These are phyloP conservation scores for Drosophila phalerata DNA, from an alignment of 2,888 invertebrate genomes.

Conservation along the genomic window DNA sequence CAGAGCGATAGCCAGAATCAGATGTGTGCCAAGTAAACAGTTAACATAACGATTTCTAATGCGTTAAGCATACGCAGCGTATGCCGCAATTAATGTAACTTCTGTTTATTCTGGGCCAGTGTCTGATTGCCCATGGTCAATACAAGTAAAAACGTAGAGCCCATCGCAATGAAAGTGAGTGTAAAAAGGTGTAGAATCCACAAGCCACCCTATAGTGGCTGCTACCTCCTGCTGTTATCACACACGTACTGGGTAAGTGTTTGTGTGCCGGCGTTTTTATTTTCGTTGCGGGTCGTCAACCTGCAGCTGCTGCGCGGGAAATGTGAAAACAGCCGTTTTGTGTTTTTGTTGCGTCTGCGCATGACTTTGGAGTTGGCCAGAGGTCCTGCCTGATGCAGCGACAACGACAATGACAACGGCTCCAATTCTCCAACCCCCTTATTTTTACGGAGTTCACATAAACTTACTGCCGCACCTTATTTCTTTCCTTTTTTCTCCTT, in stretches of 20 bases:
- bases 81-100: slow-evolving; percentile 40
- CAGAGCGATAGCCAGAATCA: neutral
- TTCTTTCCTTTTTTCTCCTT: slow-evolving; percentile 3
- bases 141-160: neutral
- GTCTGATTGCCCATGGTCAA: slow-evolving; percentile 6
- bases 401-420: slow-evolving; percentile 48
- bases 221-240: slow-evolving; percentile 22
- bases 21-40: slow-evolving; percentile 56
- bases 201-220: too few relatives aligned
- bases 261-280: slow-evolving; percentile 55
- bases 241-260: slow-evolving; percentile 1
- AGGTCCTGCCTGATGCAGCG: slow-evolving; percentile 48
- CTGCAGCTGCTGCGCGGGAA: slow-evolving; percentile 73
- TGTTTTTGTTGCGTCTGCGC: slow-evolving; percentile 75
- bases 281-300: slow-evolving; percentile 76
- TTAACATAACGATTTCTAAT: slow-evolving; percentile 19
- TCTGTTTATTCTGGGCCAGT: slow-evolving; percentile 10
- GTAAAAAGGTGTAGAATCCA: neutral
- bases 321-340: slow-evolving; percentile 78
- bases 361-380: slow-evolving; percentile 40
- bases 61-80: slow-evolving; percentile 67
- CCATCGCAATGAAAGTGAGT: slow-evolving; percentile 16
- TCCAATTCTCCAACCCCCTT: slow-evolving; percentile 35
- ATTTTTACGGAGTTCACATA: slow-evolving; percentile 38
- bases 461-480: slow-evolving; percentile 63